Evolutionary conservation across 2,113 vertebrate genomes (phyloP).

Genomic region (Oreocharis arfaki): DNA sequence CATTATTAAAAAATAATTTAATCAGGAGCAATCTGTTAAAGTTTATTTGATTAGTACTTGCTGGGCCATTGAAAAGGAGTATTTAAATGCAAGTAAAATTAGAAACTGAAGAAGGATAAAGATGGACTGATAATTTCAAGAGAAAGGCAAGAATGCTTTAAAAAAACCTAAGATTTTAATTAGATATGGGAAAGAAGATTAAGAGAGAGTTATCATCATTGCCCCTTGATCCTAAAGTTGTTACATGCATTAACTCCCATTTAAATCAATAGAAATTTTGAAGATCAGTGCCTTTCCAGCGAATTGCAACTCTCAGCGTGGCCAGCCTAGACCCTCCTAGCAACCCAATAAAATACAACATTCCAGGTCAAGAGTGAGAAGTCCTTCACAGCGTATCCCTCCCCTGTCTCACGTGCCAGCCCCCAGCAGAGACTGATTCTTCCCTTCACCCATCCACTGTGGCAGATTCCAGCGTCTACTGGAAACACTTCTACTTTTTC

Average conservation of each 20-base stretch:
- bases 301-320: background rate
- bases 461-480: background rate
- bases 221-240: background rate
- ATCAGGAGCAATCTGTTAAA: slow-evolving; percentile 66
- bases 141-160: background rate
- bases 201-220: background rate
- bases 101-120: slow-evolving; percentile 5
- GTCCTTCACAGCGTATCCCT: background rate
- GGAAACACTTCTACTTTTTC: background rate
- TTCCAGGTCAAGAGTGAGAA: background rate
- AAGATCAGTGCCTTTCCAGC: background rate
- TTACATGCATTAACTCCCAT: background rate
- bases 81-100: slow-evolving; percentile 37
- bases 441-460: background rate
- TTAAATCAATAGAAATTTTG: background rate
- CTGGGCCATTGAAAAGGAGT: slow-evolving; percentile 6
- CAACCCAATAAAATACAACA: background rate
- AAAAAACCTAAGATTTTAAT: background rate
- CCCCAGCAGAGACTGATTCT: no score
- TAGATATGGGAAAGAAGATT: background rate
- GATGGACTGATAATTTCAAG: background rate
- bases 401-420: fast-evolving
- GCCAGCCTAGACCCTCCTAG: background rate
- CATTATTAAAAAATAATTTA: slow-evolving; percentile 77
- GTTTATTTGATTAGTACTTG: slow-evolving; percentile 63